These are phyloP conservation scores for Brenthis hecate DNA, from an alignment of 2,888 invertebrate species.

Conservation along the genomic window DNA sequence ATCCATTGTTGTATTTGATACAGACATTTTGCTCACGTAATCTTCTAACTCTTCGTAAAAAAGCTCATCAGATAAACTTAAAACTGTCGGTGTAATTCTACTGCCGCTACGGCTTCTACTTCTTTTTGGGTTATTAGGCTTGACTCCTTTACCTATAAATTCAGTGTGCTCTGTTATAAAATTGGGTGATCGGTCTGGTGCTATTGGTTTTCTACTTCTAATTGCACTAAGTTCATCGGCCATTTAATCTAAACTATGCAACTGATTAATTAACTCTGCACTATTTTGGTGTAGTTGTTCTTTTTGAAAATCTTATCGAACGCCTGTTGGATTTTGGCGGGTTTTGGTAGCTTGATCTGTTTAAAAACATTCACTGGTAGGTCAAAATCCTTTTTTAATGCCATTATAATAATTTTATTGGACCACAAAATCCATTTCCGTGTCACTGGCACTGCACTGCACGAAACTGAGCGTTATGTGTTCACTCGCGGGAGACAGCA, in stretches of 20 bases:
- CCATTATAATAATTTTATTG: conserved; percentile 61
- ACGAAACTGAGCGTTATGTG: conserved; percentile 44
- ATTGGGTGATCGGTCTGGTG: conserved; percentile 64
- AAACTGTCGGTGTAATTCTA: conserved; percentile 58
- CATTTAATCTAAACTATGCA: conserved; percentile 64
- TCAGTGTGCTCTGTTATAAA: conserved; percentile 71
- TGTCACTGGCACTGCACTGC: conserved; percentile 67
- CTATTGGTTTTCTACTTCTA: conserved; percentile 62
- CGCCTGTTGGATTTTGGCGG: conserved; percentile 62
- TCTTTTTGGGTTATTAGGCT: conserved; percentile 57
- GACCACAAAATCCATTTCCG: conserved; percentile 66
- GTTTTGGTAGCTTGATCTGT: conserved; percentile 65
- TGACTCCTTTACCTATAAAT: conserved; percentile 70
- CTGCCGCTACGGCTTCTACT: conserved; percentile 70
- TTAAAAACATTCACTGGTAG: conserved; percentile 71
- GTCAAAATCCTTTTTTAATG: conserved; percentile 77
- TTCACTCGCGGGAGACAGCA: conserved; percentile 53
- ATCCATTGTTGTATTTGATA: conserved; percentile 51
- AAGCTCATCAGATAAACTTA: conserved; percentile 70
- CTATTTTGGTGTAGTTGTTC: conserved; percentile 78
- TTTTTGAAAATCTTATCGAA: conserved; percentile 75
- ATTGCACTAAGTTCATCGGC: conserved; percentile 72
- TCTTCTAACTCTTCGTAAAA: conserved; percentile 76
- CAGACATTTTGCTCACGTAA: conserved; percentile 76
- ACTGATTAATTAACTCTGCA: conserved; percentile 63